Percentiles rank a stretch among this genome's conserved stretches.
Conservation (phyloP, 2,113 vertebrate species). For the Syrmaticus mikado region DNA sequence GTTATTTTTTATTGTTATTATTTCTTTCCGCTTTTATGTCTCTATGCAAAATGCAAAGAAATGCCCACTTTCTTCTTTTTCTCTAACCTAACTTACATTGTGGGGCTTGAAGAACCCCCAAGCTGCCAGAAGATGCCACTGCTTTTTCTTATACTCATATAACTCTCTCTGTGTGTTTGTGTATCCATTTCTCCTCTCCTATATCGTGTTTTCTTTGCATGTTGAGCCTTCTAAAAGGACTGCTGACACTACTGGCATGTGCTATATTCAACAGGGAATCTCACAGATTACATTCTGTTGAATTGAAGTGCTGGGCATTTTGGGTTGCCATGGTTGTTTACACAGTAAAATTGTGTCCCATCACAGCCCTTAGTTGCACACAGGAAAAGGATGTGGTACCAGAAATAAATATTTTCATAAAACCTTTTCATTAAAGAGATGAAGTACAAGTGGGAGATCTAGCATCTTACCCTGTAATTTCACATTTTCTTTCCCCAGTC, state of each 20-base stretch:
- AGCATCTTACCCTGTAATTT: neutral
- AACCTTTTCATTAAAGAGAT: neutral
- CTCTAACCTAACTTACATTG: neutral
- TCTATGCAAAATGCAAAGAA: neutral
- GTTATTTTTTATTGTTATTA: neutral
- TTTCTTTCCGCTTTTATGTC: neutral
- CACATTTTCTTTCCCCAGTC: neutral
- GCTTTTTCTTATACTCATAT: neutral
- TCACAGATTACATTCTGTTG: neutral
- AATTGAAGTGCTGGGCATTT: neutral
- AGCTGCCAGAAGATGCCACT: neutral
- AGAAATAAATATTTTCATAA: neutral
- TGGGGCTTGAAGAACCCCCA: neutral
- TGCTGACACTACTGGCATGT: neutral
- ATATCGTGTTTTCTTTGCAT: neutral
- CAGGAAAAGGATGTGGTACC: neutral
- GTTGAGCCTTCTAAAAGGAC: neutral
- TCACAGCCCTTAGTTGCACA: rapidly evolving
- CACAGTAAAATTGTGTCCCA: neutral
- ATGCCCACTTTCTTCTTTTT: neutral
- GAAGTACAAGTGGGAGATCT: neutral
- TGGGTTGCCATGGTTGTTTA: neutral
- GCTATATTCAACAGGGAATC: neutral
- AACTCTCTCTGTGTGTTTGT: neutral
- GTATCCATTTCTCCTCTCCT: neutral